Evolutionary conservation across 2,113 vertebrate species (phyloP).

Genomic region (Nerophis lumbriciformis): DNA sequence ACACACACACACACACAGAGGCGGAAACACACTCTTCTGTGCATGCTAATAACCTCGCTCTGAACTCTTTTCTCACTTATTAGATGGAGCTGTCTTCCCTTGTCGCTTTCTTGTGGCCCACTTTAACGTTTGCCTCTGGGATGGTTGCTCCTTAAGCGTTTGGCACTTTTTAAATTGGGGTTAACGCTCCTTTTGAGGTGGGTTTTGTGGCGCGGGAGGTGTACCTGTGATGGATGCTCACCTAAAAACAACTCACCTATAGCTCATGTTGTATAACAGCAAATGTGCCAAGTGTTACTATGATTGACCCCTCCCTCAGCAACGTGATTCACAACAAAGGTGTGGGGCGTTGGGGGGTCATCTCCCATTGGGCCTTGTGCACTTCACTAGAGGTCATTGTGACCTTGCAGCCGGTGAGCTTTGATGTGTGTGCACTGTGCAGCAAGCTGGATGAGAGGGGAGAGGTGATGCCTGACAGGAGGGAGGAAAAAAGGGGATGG

Average conservation of each 20-base stretch:
- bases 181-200: constrained; percentile 49
- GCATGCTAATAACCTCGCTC: constrained; percentile 24
- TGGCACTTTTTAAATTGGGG: constrained; percentile 57
- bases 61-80: constrained; percentile 25
- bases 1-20: constrained; percentile 9
- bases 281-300: neutral
- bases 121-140: constrained; percentile 54
- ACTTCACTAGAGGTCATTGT: constrained; percentile 40
- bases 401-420: constrained; percentile 45
- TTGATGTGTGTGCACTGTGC: constrained; percentile 15
- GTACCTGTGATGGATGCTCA: constrained; percentile 41
- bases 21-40: constrained; percentile 2
- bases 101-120: constrained; percentile 43
- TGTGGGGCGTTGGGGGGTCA: neutral
- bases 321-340: constrained; percentile 23
- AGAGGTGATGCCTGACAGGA: constrained; percentile 7
- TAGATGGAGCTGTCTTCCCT: constrained; percentile 16
- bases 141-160: constrained; percentile 52
- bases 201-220: constrained; percentile 16
- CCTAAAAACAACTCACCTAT: constrained; percentile 25
- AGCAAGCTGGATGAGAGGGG: constrained; percentile 11
- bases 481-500: neutral
- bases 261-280: constrained; percentile 8
- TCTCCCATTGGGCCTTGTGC: constrained; percentile 37
- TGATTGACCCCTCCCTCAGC: constrained; percentile 5